These are phyloP conservation scores for Sialis lutaria DNA, from an alignment of 2,888 invertebrate genomes.

Conservation along the genomic window DNA sequence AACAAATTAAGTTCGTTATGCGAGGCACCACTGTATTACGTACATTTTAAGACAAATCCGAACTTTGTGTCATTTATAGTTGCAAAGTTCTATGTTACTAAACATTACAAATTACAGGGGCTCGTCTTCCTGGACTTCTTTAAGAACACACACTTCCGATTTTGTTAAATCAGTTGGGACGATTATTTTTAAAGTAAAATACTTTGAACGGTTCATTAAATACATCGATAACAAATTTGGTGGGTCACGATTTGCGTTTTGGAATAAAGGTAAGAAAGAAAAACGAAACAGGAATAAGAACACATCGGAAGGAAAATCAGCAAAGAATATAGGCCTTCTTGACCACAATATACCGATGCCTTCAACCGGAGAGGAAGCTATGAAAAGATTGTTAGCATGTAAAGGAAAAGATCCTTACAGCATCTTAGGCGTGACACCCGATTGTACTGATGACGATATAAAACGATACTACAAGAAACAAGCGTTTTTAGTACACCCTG, in stretches of 20 bases:
- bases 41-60: no score
- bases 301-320: constrained; percentile 7
- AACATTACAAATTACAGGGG: constrained; percentile 7
- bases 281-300: constrained; percentile 6
- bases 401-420: constrained; percentile 93
- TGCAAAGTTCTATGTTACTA: background rate
- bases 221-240: constrained; percentile 39
- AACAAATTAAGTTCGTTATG: no score
- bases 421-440: constrained; percentile 73
- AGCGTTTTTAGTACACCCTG: constrained; percentile 88
- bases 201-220: constrained; percentile 27
- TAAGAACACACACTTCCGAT: constrained; percentile 29
- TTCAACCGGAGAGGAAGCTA: constrained; percentile 83
- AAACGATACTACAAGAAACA: constrained; percentile 87
- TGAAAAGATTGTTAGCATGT: constrained; percentile 80
- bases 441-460: constrained; percentile 84
- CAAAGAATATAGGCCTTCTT: constrained; percentile 23
- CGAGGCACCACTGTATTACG: no score
- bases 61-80: background rate
- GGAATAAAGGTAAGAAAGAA: constrained; percentile 18
- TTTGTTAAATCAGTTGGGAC: constrained; percentile 31
- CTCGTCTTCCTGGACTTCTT: constrained; percentile 16
- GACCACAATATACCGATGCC: constrained; percentile 66
- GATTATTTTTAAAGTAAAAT: constrained; percentile 27
- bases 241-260: constrained; percentile 37